phyloP scores from a whole-genome alignment of 2,888 invertebrate species.

The Dicyrtomina minuta region DNA sequence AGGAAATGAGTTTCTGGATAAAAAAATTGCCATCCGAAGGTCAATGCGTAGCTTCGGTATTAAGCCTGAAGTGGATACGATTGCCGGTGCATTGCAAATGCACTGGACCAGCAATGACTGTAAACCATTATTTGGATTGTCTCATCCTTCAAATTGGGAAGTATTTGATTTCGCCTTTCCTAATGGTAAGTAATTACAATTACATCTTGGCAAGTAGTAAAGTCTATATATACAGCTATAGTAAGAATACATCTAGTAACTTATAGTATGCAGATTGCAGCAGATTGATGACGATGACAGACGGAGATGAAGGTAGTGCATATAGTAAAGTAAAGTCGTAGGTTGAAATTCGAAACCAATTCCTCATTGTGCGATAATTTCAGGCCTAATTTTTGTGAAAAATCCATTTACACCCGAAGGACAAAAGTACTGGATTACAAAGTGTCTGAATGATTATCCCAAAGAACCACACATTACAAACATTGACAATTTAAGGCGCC shows the following conservation, averaged over 20 bases:
- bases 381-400: constrained; percentile 74
- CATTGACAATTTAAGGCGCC: constrained; percentile 60
- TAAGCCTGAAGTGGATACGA: too few relatives aligned
- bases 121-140: constrained; percentile 57
- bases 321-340: too few relatives aligned
- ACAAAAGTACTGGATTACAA: constrained; percentile 79
- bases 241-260: too few relatives aligned
- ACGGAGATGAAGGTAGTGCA: too few relatives aligned
- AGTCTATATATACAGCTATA: too few relatives aligned
- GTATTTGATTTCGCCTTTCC: constrained; percentile 64
- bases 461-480: constrained; percentile 70
- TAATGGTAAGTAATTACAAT: constrained; percentile 59
- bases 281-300: too few relatives aligned
- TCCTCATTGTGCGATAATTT: too few relatives aligned
- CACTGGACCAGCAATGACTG: not conserved
- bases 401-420: constrained; percentile 79
- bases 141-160: constrained; percentile 64
- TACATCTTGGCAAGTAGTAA: not conserved
- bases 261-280: too few relatives aligned
- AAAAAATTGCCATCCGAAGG: constrained; percentile 6
- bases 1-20: not conserved
- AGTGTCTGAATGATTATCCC: constrained; percentile 76
- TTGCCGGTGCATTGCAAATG: not conserved
- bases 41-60: not conserved
- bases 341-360: too few relatives aligned